Percentiles rank a stretch among this genome's conserved stretches.
phyloP scores from a whole-genome alignment of 2,113 vertebrate species.

The cat (Felis catus) region DNA sequence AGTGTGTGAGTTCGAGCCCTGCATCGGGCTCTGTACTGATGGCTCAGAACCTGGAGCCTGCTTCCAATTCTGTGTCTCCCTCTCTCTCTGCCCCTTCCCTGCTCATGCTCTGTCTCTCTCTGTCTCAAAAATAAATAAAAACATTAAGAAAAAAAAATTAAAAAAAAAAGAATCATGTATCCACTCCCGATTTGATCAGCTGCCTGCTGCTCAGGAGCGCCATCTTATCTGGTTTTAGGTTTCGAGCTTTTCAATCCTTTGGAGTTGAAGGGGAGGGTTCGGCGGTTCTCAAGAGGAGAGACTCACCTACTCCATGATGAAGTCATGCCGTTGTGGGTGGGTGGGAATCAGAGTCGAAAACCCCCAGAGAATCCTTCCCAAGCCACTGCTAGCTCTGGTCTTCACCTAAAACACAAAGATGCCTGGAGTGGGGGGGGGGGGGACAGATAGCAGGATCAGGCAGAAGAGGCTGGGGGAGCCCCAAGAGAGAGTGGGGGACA shows the following conservation, averaged over 20 bases:
- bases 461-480: neutral
- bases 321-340: neutral
- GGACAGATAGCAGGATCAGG: rapidly evolving
- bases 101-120: too few relatives aligned
- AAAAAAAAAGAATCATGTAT: neutral
- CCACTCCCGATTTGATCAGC: neutral
- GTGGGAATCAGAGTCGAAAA: neutral
- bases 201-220: neutral
- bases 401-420: neutral
- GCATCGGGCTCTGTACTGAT: too few relatives aligned
- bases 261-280: neutral
- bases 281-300: neutral
- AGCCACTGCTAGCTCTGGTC: neutral
- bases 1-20: too few relatives aligned
- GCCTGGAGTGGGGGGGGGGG: too few relatives aligned
- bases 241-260: neutral
- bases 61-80: too few relatives aligned
- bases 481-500: neutral
- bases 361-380: neutral
- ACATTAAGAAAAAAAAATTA: too few relatives aligned
- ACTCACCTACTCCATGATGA: neutral
- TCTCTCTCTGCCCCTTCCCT: too few relatives aligned
- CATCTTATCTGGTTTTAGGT: neutral
- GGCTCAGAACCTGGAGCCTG: too few relatives aligned
- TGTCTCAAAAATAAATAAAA: too few relatives aligned